phyloP scores from a whole-genome alignment of 2,113 vertebrate species.

The Caretta caretta region DNA sequence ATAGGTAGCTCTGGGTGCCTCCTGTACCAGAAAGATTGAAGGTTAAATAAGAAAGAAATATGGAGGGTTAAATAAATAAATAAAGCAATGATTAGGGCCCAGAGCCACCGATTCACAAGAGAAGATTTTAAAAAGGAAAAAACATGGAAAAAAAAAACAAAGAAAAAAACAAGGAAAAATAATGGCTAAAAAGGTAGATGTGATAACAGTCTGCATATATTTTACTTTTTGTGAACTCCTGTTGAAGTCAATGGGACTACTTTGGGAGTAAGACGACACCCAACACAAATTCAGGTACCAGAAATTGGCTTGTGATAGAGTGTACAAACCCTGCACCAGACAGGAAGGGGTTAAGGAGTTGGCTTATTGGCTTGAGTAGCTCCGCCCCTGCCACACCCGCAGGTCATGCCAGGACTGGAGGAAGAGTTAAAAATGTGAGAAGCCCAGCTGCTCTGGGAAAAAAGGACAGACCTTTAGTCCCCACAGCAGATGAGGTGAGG shows the following conservation, averaged over 20 bases:
- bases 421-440: no score
- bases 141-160: no score
- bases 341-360: background rate
- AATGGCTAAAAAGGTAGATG: background rate
- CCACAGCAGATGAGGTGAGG: background rate
- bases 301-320: background rate
- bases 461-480: background rate
- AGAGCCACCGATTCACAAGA: accelerated
- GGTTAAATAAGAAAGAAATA: background rate
- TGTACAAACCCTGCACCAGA: background rate
- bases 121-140: background rate
- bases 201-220: background rate
- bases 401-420: no score
- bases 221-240: background rate
- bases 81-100: accelerated
- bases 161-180: background rate
- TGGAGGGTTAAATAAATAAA: background rate
- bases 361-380: background rate
- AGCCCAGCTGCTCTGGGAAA: no score
- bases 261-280: background rate
- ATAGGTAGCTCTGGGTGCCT: background rate
- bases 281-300: background rate
- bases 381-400: background rate
- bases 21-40: background rate
- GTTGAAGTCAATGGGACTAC: background rate